Conservation (phyloP, 2,888 invertebrate genomes). For the Thera obeliscata region DNA sequence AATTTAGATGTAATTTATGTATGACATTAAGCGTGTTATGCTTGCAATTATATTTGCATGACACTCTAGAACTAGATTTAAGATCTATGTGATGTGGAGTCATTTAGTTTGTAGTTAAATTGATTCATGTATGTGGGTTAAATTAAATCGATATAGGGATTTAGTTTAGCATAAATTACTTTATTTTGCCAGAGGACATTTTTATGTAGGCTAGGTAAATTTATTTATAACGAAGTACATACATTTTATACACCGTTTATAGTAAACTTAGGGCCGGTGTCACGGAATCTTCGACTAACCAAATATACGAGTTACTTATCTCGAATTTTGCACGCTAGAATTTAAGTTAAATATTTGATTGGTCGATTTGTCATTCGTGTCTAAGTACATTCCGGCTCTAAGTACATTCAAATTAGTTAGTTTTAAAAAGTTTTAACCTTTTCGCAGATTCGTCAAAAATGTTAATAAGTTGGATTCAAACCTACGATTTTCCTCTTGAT, state of each 20-base stretch:
- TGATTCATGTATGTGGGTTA: constrained; percentile 32
- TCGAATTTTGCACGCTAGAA: no score
- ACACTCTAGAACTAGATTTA: constrained; percentile 41
- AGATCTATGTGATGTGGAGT: constrained; percentile 15
- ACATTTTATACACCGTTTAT: background rate
- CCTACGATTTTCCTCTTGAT: no score
- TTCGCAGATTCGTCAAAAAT: no score
- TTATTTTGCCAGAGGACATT: background rate
- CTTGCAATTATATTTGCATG: constrained; percentile 50
- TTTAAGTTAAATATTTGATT: no score
- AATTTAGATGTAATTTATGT: constrained; percentile 50
- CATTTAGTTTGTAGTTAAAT: constrained; percentile 24
- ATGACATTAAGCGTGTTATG: constrained; percentile 38
- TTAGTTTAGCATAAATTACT: background rate
- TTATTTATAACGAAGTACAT: background rate
- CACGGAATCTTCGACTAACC: no score
- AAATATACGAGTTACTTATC: no score
- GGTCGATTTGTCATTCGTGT: no score
- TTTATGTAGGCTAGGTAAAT: no score
- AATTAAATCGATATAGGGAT: constrained; percentile 18
- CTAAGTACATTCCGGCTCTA: no score
- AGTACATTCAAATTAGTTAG: no score
- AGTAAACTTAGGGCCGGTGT: background rate
- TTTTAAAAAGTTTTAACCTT: no score
- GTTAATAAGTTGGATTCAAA: no score